Evolutionary conservation across 2,797 vertebrate genomes (phyloP), one percentile per base, ranked within the genome.

Genomic region (Catharus ustulatus): DNA sequence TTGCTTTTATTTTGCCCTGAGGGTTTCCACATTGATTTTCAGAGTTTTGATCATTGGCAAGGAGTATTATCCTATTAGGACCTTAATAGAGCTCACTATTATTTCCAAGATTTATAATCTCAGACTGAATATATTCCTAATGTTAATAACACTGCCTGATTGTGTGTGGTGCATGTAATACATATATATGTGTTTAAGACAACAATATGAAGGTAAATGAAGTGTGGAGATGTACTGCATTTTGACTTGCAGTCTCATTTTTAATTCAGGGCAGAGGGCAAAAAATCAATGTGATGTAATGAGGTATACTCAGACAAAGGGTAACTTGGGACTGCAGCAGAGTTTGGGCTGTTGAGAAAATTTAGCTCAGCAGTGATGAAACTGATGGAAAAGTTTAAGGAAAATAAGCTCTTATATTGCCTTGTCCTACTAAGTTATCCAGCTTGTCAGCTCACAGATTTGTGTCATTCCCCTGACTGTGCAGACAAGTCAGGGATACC

Each of bases 21-120:
- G 38, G 46, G 64, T 48, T 95, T 92, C 24, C 26, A 77, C 26
- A 80, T 72, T 77, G 75, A 84, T 85, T 94, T 95, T 66, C 43
- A 87, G 51, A 82, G 51, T 32, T 78, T 79, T 76, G 49, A 64
- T 61, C 5, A 1, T 57, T 3, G 4, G 18, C 27, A 84, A 62
- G n/a, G 46, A 74, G 24, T 46, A 61, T 80, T 90, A 87, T 73
- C 68, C 48, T 82, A 63, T 69, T 73, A 93, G 43, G 11, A 80
- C 26, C 16, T 84, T 93, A 79, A 80, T 3, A 83, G 68, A 87
- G 55, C 42, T 86, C 34, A 51, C 48, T 52, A 34, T 91, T 86
- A 88, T 73, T 94, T 87, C 42, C n/a, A 89, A 89, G 61, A 72
- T 95, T 79, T 89, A 87, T 72, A 77, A 89, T 46, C 72, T 32